Conservation (phyloP, 2,888 invertebrate species). For the Tetragonisca angustula region DNA sequence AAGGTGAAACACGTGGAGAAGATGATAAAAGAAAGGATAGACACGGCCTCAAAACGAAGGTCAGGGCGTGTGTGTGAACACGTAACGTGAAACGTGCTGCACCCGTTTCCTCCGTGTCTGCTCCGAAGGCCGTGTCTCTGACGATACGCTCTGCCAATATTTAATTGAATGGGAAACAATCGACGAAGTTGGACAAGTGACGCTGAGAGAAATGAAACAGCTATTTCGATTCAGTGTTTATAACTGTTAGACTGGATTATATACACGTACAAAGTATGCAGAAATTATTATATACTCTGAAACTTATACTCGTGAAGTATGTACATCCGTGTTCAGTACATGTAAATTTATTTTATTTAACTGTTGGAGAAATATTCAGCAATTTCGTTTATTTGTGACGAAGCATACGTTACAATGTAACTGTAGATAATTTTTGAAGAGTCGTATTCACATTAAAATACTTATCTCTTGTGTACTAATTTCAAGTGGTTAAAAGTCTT, state of each 20-base stretch:
- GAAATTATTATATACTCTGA: too few species aligned
- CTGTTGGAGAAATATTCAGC: too few species aligned
- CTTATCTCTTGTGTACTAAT: too few species aligned
- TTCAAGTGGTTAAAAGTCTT: too few species aligned
- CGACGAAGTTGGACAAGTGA: neutral
- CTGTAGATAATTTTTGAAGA: too few species aligned
- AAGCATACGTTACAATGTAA: too few species aligned
- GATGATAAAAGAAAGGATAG: conserved; percentile 59
- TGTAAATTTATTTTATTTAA: too few species aligned
- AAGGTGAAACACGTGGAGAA: conserved; percentile 21
- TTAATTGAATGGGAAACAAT: neutral
- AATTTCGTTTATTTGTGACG: too few species aligned
- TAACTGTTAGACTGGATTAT: neutral
- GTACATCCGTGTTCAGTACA: too few species aligned
- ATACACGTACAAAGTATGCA: too few species aligned
- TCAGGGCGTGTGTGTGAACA: conserved; percentile 54
- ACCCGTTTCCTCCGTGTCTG: conserved; percentile 45
- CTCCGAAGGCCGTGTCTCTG: conserved; percentile 46
- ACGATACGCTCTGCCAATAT: conserved; percentile 12
- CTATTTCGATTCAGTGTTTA: neutral
- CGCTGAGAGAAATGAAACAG: neutral
- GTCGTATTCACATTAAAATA: too few species aligned
- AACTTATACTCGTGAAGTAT: too few species aligned
- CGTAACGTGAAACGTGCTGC: conserved; percentile 53
- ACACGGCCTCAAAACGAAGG: conserved; percentile 58